phyloP scores from a whole-genome alignment of 2,888 invertebrate genomes.

The Leptothorax acervorum region DNA sequence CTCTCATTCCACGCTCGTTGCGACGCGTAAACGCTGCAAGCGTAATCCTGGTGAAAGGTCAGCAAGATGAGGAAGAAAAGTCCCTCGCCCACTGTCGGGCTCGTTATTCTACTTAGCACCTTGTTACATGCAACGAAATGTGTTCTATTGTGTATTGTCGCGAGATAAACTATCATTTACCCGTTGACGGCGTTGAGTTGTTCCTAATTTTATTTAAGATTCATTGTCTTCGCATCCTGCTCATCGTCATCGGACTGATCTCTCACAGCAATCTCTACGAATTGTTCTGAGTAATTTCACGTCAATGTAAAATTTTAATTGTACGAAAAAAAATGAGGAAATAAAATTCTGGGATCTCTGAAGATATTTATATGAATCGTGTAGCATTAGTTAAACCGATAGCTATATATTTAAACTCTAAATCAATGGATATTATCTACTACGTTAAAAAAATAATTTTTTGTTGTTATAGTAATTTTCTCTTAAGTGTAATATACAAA shows the following conservation, averaged over 20 bases:
- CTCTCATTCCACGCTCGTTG: conserved; percentile 59
- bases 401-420: not conserved
- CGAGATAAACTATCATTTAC: conserved; percentile 64
- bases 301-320: conserved; percentile 19
- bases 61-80: conserved; percentile 74
- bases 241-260: conserved; percentile 55
- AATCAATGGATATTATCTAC: not conserved
- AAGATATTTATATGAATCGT: not conserved
- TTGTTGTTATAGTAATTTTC: not conserved
- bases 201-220: conserved; percentile 75
- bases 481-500: not conserved
- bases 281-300: conserved; percentile 10
- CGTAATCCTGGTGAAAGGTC: conserved; percentile 79
- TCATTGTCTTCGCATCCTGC: conserved; percentile 72
- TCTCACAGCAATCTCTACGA: conserved; percentile 26
- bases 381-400: not conserved
- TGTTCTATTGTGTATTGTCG: conserved; percentile 77
- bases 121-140: conserved; percentile 76
- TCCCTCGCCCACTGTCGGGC: conserved; percentile 77
- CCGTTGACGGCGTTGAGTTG: conserved; percentile 66
- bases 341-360: conserved; percentile 51
- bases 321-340: conserved; percentile 32
- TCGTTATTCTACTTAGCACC: conserved; percentile 77
- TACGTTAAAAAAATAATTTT: not conserved
- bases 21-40: conserved; percentile 68